Base-by-base conservation (phyloP, 2,113 vertebrate species). In the Plecotus auritus region DNA sequence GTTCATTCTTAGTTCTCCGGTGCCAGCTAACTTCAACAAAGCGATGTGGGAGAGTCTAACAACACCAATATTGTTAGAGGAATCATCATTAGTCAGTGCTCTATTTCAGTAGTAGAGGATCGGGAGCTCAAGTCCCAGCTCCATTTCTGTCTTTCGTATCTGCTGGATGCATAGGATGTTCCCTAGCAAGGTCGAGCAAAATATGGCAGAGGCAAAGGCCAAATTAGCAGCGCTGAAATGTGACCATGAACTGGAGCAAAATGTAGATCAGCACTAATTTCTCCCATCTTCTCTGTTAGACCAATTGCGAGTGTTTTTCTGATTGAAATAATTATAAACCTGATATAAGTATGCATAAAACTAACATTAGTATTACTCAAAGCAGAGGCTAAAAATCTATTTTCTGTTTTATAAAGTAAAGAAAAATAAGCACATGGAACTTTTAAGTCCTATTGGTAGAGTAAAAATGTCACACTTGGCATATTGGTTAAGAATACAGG, bases 1-100 rank as follows among this genome's bases (percentile, higher is more conserved):
- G 59, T 94, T 94, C 97, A 95, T 97, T 91, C 73, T 97, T 95
- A 96, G 67, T 16, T 97, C 40, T 85, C 69, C 81, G 35, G 94
- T 95, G 70, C 96, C 77, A 93, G 56, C 86, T 98, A 97, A 95
- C 90, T 85, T 93, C 85, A 94, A 92, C 82, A 84, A 73, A 95
- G 92, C 90, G 73, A 51, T 88, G 69, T 70, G 69, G 77, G 69
- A 95, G 85, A 93, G 32, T 95, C 67, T 96, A 86, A 93, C 59
- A 51, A 35, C 77, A 45, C 73, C 94, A 92, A 96, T 92, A 88
- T 88, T 94, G 80, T 96, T 95, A 95, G 85, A 87, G 90, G 94
- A 94, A 94, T 92, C 96, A 92, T 95, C 90, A 92, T 96, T 94
- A 96, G 85, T 93, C 83, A 76, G 42, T 82, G 83, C 61, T 86